Conservation (phyloP, 2,113 vertebrate species). For the Pteruthius melanotis region DNA sequence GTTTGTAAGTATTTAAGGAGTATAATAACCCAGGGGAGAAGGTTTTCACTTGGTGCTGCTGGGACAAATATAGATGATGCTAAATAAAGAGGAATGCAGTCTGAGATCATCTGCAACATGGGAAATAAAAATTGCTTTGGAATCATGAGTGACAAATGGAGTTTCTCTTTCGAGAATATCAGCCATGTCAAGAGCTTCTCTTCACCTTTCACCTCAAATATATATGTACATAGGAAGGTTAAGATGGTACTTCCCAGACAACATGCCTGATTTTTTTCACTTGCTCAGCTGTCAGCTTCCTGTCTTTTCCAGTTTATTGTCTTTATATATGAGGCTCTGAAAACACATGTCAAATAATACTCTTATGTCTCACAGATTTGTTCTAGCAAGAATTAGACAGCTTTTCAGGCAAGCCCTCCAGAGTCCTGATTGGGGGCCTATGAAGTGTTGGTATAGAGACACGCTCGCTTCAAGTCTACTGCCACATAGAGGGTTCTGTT, state of each 20-base stretch:
- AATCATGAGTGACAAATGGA: not conserved
- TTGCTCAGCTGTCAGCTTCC: not conserved
- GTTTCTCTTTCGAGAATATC: not conserved
- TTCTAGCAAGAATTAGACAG: not conserved
- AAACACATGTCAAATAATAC: not conserved
- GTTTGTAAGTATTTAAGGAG: not conserved
- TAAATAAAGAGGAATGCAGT: not conserved
- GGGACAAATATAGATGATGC: not conserved
- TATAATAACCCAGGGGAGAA: not conserved
- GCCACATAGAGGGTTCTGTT: not conserved
- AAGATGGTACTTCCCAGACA: not conserved
- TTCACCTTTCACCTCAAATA: not conserved
- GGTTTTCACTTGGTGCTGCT: not conserved
- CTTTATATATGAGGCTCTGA: not conserved
- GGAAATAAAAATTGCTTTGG: not conserved
- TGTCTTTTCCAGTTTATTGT: not conserved
- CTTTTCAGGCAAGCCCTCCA: not conserved
- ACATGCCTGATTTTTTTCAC: not conserved
- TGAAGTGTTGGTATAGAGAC: not conserved
- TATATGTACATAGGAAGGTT: not conserved
- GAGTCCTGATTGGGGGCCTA: fast-evolving
- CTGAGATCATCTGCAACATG: not conserved
- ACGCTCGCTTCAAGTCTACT: not conserved
- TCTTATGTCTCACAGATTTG: not conserved
- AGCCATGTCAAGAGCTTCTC: not conserved